phyloP scores from a whole-genome alignment of 2,888 invertebrate species.

The Leptarthrus brevirostris region DNA sequence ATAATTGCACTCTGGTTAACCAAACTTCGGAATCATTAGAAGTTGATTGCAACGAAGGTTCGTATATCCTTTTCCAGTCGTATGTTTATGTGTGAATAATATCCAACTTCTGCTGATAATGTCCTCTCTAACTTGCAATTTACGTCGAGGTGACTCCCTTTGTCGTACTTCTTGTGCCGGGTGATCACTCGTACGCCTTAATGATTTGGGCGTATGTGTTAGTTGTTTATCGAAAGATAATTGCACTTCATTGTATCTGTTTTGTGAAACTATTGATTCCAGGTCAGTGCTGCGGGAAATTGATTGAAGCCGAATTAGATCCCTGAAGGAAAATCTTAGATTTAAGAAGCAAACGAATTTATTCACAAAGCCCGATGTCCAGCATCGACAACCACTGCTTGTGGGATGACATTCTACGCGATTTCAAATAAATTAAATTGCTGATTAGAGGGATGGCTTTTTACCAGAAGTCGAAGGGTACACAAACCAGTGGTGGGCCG shows the following conservation, averaged over 20 bases:
- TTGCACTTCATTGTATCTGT: slow-evolving; percentile 17
- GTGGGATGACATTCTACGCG: not conserved
- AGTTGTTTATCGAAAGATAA: slow-evolving; percentile 17
- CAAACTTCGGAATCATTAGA: slow-evolving; percentile 81
- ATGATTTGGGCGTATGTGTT: slow-evolving; percentile 10
- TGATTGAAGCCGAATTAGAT: not conserved
- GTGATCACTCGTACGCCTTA: no score
- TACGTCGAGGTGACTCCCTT: not conserved
- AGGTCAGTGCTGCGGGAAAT: slow-evolving; percentile 4
- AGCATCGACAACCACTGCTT: no score
- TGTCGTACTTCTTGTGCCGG: not conserved
- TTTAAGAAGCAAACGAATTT: no score
- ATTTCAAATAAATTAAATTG: not conserved
- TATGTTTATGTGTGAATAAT: slow-evolving; percentile 41
- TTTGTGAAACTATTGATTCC: slow-evolving; percentile 10
- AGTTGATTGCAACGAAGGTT: slow-evolving; percentile 76
- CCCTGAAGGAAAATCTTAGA: no score
- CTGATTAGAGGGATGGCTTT: not conserved
- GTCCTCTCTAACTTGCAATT: not conserved
- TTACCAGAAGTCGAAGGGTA: no score
- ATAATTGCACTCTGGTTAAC: slow-evolving; percentile 81
- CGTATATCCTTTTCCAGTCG: slow-evolving; percentile 50
- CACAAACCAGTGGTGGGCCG: not conserved
- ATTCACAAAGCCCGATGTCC: no score
- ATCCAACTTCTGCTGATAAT: slow-evolving; percentile 19